phyloP scores from a whole-genome alignment of 2,797 vertebrate genomes.

The Diglossa cyanea region DNA sequence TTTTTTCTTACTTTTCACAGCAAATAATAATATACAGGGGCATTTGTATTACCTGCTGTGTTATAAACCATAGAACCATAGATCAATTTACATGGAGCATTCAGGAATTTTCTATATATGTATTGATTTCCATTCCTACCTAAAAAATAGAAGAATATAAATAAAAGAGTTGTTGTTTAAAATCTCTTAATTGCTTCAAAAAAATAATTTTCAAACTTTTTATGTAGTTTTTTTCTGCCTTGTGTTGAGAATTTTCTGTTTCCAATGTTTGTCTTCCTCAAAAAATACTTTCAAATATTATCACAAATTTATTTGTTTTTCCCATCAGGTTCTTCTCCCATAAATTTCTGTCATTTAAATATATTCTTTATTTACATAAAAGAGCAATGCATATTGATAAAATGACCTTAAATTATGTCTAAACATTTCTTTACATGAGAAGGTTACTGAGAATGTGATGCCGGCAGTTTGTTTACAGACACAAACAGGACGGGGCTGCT shows the following conservation, averaged over 20 bases:
- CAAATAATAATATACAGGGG: neutral
- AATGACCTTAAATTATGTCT: neutral
- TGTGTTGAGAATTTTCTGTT: neutral
- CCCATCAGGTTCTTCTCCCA: rapidly evolving
- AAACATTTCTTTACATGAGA: neutral
- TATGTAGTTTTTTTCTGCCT: neutral
- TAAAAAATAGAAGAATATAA: neutral
- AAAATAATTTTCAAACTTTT: neutral
- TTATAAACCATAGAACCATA: neutral
- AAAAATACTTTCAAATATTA: neutral
- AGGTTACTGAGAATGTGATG: neutral
- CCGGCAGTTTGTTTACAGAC: too few species aligned
- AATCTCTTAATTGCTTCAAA: neutral
- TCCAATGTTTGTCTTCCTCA: neutral
- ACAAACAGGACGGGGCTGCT: too few species aligned
- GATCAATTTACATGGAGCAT: neutral
- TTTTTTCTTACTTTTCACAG: neutral
- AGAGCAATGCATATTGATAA: neutral
- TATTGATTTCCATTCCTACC: neutral
- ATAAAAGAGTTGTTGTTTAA: neutral
- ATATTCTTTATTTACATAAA: neutral
- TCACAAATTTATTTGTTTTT: neutral
- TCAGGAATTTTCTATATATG: neutral
- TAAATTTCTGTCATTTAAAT: neutral
- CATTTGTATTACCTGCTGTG: neutral